Conservation (phyloP, 2,797 vertebrate genomes). For the Nothura maculosa region DNA sequence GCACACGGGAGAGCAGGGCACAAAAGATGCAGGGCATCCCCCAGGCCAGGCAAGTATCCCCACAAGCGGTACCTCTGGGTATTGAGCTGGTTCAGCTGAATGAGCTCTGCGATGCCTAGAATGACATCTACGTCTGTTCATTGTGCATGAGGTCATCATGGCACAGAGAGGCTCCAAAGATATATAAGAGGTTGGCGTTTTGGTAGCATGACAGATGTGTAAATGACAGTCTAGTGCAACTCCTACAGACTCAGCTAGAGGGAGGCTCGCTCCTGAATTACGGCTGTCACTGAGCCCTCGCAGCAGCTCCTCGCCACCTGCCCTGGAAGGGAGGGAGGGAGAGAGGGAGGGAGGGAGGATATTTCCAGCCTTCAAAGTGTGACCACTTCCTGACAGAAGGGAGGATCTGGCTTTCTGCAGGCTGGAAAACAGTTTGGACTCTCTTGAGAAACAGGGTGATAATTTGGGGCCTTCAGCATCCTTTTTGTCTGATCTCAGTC, state of each 20-base stretch:
- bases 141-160: neutral
- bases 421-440: neutral
- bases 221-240: neutral
- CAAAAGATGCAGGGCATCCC: neutral
- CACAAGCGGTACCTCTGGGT: neutral
- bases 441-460: neutral
- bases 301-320: neutral
- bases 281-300: neutral
- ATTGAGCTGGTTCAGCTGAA: neutral
- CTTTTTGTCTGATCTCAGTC: neutral
- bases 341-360: neutral
- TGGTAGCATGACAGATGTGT: neutral
- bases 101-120: neutral
- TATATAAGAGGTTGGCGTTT: neutral
- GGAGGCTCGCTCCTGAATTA: neutral
- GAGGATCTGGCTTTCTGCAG: neutral
- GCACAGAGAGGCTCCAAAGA: neutral
- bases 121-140: neutral
- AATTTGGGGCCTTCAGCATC: neutral
- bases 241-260: slow-evolving; percentile 16
- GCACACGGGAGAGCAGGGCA: neutral
- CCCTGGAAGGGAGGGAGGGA: neutral
- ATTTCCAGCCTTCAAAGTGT: neutral
- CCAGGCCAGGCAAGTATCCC: neutral
- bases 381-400: neutral